Base-by-base conservation (phyloP, 2,888 invertebrate species). In the Folsomia candida region DNA sequence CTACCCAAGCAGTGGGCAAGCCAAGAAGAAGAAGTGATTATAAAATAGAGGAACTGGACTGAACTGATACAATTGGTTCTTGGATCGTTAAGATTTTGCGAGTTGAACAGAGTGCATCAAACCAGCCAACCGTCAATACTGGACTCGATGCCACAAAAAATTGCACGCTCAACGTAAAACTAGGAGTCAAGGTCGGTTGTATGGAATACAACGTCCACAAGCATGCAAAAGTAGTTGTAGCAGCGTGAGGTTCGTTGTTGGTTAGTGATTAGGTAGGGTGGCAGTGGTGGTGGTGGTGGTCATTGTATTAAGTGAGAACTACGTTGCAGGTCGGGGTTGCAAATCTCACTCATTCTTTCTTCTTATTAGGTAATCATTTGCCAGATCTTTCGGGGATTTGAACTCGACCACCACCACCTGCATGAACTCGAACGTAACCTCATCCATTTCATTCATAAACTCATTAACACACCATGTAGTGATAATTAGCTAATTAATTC, bases 181-280 rank as follows among this genome's bases (percentile, higher is more conserved):
- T 54, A 14, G 54, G 54, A 73, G 73, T 73, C 73, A 73, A 73
- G 73, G 73, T 73, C 73, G 73, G 73, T 73, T 73, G 70, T 64
- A 63, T 37, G 37, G 4, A 37, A 37, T 9, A 37, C 4, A 14
- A 9, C 4, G 4, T 37, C 6, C 37, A 14, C 37, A 9, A 14
- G 37, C 37, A 9, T 4, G 37, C 37, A 4, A 37, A n/a, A n/a
- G n/a, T n/a, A n/a, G n/a, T n/a, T 37, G 37, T 37, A 37, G 37
- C 37, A 37, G 4, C 37, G 37, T 37, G 37, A 37, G 37, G 14
- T 14, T 57, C 2, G 59, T 25, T 22, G 59, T 25, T 24, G 59
- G 59, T 3, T 25, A 59, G 26, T 22, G 59, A 26, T 24, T 9
- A 22, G 57, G 57, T 20, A n/a, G 57, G 4, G 37, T 4, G n/a